Evolutionary conservation across 2,888 invertebrate genomes (phyloP), one percentile per base, ranked within the genome.

Genomic region (Spodoptera picta): DNA sequence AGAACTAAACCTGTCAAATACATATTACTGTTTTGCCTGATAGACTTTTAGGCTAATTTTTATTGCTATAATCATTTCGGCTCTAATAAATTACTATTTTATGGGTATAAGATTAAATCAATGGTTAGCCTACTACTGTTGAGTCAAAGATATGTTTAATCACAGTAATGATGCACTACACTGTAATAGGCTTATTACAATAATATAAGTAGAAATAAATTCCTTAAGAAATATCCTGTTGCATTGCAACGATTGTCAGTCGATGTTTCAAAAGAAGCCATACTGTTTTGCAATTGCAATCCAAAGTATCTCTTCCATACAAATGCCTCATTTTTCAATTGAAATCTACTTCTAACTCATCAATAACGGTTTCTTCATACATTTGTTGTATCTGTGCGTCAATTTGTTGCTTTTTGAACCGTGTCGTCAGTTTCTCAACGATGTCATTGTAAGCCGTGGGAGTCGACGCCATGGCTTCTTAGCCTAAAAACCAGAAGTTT

Each of bases 401-500:
- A 68, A 69, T 78, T 81, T 70, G 68, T 69, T 55, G 47, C 65
- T 72, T 78, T 79, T 69, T 60, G 72, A 77, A 74, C 70, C 64
- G 61, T 58, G 65, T 60, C 69, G 60, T 45, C 57, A 50, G 69
- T 80, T 83, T 82, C 79, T 77, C 80, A 85, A 77, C 77, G 75
- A 59, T 64, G 54, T 70, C 77, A 76, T 83, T 86, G 83, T 80
- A 48, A 54, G 61, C 59, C 83, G 84, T 84, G 86, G 81, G 84
- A 86, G 75, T 66, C 52, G 46, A 58, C 62, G 60, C 64, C 79
- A 80, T 81, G 64, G 61, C 68, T 62, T 52, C 65, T 71, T 54
- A 51, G 27, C 61, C 69, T 79, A 43, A 53, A 19, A 62, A 73
- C 47, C 50, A 51, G 46, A 43, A 45, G 46, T 53, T 41, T 11